Evolutionary conservation across 2,113 vertebrate genomes (phyloP).

Genomic region (Rhabdomys dilectus): DNA sequence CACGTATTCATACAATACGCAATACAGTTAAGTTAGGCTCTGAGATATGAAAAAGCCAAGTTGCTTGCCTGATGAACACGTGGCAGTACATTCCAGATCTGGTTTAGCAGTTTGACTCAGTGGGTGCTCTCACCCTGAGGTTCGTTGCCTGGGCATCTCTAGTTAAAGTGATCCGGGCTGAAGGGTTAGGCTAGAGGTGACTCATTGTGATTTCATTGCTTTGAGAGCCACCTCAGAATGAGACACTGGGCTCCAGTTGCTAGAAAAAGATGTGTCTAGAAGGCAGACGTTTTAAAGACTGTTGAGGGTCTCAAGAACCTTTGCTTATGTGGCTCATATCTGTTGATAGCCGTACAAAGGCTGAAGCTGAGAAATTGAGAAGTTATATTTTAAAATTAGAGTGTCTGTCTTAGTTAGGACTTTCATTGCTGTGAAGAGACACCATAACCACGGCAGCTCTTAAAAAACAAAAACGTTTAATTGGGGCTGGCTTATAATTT

Average conservation of each 20-base stretch:
- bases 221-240: background rate
- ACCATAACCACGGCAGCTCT: too few species aligned
- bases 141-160: background rate
- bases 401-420: background rate
- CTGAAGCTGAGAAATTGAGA: constrained; percentile 17
- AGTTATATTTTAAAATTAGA: background rate
- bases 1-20: background rate
- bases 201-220: background rate
- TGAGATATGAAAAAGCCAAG: too few species aligned
- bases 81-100: background rate
- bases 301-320: background rate
- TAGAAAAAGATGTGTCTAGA: background rate
- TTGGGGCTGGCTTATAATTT: too few species aligned
- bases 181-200: background rate
- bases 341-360: background rate
- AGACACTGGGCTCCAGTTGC: background rate
- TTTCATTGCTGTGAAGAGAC: background rate
- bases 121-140: background rate
- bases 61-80: fast-evolving
- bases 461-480: too few species aligned
- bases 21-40: background rate
- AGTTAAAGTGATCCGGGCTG: background rate
- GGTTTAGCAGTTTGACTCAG: background rate
- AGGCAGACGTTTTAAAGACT: background rate
- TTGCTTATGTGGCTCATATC: background rate